Conservation (phyloP, 2,888 invertebrate genomes). For the Brachynemurus nebulosus region DNA sequence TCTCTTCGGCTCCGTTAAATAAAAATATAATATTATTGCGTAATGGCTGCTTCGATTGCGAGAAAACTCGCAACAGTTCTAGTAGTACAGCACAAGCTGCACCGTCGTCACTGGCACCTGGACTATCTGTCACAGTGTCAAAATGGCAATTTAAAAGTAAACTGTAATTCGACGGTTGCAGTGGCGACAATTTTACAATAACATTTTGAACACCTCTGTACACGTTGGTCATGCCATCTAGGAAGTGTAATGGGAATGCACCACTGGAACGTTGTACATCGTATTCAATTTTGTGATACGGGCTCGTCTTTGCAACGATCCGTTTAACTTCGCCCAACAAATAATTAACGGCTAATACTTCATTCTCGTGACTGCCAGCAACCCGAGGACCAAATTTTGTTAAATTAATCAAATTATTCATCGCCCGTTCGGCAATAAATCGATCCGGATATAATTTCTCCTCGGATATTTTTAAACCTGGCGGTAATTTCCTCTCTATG, state of each 20-base stretch:
- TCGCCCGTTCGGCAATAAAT: conserved; percentile 51
- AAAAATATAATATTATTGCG: conserved; percentile 66
- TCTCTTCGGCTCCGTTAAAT: conserved; percentile 88
- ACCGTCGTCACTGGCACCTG: conserved; percentile 79
- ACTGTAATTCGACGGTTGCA: conserved; percentile 38
- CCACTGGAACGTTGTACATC: conserved; percentile 52
- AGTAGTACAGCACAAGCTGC: conserved; percentile 80
- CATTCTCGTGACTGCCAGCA: conserved; percentile 54
- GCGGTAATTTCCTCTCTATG: conserved; percentile 44
- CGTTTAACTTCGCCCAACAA: conserved; percentile 32
- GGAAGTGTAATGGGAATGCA: conserved; percentile 51
- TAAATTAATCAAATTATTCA: conserved; percentile 46
- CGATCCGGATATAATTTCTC: conserved; percentile 29
- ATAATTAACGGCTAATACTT: conserved; percentile 40
- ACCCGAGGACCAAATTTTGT: conserved; percentile 46
- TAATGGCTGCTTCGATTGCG: conserved; percentile 42
- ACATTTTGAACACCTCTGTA: conserved; percentile 56
- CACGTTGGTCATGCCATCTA: conserved; percentile 58
- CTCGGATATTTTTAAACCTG: conserved; percentile 33
- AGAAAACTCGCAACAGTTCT: conserved; percentile 61
- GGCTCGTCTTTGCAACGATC: conserved; percentile 33
- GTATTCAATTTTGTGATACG: conserved; percentile 34
- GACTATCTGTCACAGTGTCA: conserved; percentile 58
- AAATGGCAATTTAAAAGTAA: conserved; percentile 65
- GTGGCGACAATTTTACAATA: conserved; percentile 45